Conservation (phyloP, 1,140 invertebrate species). For the Drosophila athabasca region DNA sequence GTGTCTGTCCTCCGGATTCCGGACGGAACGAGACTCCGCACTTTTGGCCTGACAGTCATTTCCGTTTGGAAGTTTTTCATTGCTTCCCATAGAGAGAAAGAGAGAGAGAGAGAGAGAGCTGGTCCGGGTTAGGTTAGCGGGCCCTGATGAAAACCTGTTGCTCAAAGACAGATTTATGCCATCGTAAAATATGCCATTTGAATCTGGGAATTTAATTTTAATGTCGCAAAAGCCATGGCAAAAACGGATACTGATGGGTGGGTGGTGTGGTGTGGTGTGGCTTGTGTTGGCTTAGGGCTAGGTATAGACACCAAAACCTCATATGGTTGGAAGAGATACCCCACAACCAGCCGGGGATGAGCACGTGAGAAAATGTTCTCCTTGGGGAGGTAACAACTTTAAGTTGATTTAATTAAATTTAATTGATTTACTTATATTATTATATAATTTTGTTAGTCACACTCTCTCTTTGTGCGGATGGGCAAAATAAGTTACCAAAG, state of each 20-base stretch:
- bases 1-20: constrained; percentile 51
- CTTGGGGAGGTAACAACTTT: too few relatives aligned
- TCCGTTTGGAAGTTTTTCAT: constrained; percentile 64
- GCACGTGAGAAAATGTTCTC: too few relatives aligned
- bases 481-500: too few relatives aligned
- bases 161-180: constrained; percentile 55
- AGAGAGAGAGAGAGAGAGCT: constrained; percentile 12
- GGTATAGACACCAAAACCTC: not conserved
- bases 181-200: constrained; percentile 67
- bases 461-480: too few relatives aligned
- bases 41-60: constrained; percentile 67
- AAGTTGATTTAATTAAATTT: too few relatives aligned
- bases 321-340: not conserved
- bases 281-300: constrained; percentile 9
- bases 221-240: constrained; percentile 26
- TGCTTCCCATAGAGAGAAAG: constrained; percentile 35
- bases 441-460: too few relatives aligned
- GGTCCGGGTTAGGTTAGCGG: not conserved
- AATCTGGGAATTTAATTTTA: constrained; percentile 65
- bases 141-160: constrained; percentile 56
- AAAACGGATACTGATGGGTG: constrained; percentile 9
- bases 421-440: too few relatives aligned
- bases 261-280: not conserved
- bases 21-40: constrained; percentile 31
- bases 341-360: too few relatives aligned